Evolutionary conservation across 2,113 vertebrate genomes (phyloP).

Genomic region (Oceanodroma tethys): DNA sequence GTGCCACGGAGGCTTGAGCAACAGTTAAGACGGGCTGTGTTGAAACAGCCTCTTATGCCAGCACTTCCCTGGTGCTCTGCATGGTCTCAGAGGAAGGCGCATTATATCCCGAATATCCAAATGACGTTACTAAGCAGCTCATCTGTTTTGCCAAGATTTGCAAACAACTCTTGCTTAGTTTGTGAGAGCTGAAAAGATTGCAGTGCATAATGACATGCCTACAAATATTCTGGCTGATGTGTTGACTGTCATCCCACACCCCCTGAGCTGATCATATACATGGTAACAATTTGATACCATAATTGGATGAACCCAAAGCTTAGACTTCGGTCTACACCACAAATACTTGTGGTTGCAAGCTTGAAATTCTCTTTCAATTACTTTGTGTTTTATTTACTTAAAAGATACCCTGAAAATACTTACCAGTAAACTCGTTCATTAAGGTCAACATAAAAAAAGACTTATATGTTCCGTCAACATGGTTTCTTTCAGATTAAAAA

Average conservation of each 20-base stretch:
- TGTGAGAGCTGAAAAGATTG: neutral
- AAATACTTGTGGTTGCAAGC: constrained; percentile 44
- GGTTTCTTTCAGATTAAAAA: neutral
- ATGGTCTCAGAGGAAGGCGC: neutral
- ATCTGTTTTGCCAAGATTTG: neutral
- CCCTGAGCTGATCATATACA: neutral
- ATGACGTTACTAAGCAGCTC: neutral
- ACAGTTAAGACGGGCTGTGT: neutral
- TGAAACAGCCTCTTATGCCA: neutral
- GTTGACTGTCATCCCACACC: neutral
- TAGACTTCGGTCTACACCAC: neutral
- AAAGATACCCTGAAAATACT: constrained; percentile 10
- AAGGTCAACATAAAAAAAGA: neutral
- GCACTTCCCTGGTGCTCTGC: neutral
- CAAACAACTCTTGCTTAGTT: neutral
- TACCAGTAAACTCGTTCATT: neutral
- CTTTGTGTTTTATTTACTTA: constrained; percentile 28
- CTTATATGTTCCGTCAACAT: neutral
- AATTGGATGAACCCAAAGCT: neutral
- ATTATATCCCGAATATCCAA: neutral
- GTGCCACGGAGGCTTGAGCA: neutral
- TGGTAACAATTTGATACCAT: neutral
- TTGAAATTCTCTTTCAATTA: constrained; percentile 30
- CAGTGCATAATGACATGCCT: neutral
- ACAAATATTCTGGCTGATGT: neutral